Evolutionary conservation across 2,888 invertebrate species (phyloP).

Genomic region (Flexamia atlantica): DNA sequence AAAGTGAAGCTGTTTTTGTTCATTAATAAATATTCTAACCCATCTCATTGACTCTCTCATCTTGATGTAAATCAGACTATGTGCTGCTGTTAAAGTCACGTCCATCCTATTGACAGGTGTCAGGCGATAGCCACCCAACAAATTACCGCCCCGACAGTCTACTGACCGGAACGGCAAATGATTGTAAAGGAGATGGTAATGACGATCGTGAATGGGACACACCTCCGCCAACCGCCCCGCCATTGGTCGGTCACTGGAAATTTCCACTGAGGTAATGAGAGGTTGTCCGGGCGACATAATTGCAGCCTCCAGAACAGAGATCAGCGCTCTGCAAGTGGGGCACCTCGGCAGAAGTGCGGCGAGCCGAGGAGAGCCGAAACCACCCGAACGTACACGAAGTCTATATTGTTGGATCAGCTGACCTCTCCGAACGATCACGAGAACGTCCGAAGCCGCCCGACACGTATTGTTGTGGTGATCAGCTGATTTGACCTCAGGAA

Average conservation of each 20-base stretch:
- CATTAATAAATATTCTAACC: no score
- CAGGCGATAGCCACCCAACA: slow-evolving; percentile 19
- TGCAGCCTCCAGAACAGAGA: slow-evolving; percentile 17
- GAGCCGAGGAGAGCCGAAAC: not conserved
- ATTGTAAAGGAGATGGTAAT: slow-evolving; percentile 33
- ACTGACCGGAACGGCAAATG: slow-evolving; percentile 20
- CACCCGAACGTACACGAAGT: not conserved
- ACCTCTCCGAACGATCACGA: not conserved
- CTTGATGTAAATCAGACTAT: no score
- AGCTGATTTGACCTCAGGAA: slow-evolving; percentile 13
- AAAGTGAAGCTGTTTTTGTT: no score
- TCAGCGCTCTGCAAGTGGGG: slow-evolving; percentile 27
- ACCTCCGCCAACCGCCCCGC: slow-evolving; percentile 12
- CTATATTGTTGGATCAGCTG: slow-evolving; percentile 14
- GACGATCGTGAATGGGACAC: slow-evolving; percentile 32
- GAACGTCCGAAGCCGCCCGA: not conserved
- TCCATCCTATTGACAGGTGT: slow-evolving; percentile 6
- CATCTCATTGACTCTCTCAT: no score
- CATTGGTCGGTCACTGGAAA: slow-evolving; percentile 40
- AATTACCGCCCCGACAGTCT: slow-evolving; percentile 13
- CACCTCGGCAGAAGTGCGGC: slow-evolving; percentile 11
- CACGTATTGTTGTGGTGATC: slow-evolving; percentile 16
- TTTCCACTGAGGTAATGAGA: slow-evolving; percentile 39
- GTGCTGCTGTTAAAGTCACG: no score
- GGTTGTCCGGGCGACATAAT: slow-evolving; percentile 43